These are phyloP conservation scores for Psittacula derbiana DNA, from an alignment of 2,797 vertebrate genomes.

Conservation along the genomic window DNA sequence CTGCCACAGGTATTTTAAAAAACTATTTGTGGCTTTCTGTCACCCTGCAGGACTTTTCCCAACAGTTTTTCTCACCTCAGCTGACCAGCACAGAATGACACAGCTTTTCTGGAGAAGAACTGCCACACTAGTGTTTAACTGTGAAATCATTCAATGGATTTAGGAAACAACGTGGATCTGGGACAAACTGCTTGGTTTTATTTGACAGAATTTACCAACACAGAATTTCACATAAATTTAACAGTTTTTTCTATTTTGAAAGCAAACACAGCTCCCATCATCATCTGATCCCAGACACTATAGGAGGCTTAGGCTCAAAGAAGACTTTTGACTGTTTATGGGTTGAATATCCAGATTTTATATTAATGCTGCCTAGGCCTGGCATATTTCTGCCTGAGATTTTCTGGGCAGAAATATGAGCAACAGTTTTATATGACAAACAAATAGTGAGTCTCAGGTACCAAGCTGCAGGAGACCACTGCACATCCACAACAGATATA, in stretches of 20 bases:
- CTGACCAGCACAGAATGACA: neutral
- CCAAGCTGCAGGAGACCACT: neutral
- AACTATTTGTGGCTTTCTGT: neutral
- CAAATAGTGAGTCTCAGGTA: neutral
- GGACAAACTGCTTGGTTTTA: neutral
- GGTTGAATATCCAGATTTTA: neutral
- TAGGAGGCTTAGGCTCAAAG: neutral
- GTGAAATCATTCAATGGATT: constrained; percentile 15
- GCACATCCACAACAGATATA: neutral
- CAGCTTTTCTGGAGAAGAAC: neutral
- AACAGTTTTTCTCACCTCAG: neutral
- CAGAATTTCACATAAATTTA: neutral
- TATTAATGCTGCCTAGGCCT: neutral
- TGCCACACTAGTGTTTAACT: neutral
- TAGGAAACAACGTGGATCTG: neutral
- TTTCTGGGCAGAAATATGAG: neutral
- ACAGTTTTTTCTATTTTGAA: neutral
- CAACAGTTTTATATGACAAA: neutral
- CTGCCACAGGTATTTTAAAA: neutral
- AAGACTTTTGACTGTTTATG: neutral
- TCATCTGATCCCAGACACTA: neutral
- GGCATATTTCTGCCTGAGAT: neutral
- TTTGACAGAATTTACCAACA: neutral
- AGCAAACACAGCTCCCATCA: neutral
- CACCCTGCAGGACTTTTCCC: neutral